phyloP scores from a whole-genome alignment of 2,888 invertebrate species.

The Disparrhopalites patrizii region DNA sequence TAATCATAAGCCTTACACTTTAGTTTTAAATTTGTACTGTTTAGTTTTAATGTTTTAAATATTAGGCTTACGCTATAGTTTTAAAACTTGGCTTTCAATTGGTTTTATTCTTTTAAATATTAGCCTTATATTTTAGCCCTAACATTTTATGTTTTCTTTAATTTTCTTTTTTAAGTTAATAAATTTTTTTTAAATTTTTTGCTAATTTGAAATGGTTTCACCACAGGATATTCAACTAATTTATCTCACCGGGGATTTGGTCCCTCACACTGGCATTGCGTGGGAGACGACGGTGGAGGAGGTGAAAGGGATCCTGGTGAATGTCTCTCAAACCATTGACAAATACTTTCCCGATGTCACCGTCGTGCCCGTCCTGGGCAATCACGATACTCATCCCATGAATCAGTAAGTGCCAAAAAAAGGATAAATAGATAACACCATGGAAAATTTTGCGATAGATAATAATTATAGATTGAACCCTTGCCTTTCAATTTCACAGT shows the following conservation, averaged over 20 bases:
- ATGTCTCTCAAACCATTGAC: slow-evolving; percentile 35
- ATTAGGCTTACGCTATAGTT: too few relatives aligned
- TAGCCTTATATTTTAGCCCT: background rate
- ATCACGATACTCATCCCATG: slow-evolving; percentile 58
- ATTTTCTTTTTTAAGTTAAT: too few relatives aligned
- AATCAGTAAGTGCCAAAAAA: slow-evolving; percentile 52
- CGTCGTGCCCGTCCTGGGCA: slow-evolving; percentile 56
- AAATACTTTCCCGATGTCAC: slow-evolving; percentile 51
- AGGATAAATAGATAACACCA: background rate
- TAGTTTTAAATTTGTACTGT: too few relatives aligned
- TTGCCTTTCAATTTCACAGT: too few relatives aligned
- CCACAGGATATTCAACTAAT: slow-evolving; percentile 43
- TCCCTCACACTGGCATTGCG: slow-evolving; percentile 51
- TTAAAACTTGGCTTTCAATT: background rate
- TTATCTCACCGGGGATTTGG: slow-evolving; percentile 47
- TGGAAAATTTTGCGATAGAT: too few relatives aligned
- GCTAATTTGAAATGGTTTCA: too few relatives aligned
- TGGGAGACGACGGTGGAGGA: slow-evolving; percentile 53
- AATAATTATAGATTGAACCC: too few relatives aligned
- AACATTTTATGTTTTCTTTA: background rate
- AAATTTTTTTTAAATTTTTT: background rate
- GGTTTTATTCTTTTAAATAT: background rate
- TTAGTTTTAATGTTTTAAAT: too few relatives aligned
- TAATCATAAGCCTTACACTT: too few relatives aligned
- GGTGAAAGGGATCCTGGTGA: slow-evolving; percentile 42